Conservation (phyloP, 1,140 invertebrate species). For the Bombus waltoni region DNA sequence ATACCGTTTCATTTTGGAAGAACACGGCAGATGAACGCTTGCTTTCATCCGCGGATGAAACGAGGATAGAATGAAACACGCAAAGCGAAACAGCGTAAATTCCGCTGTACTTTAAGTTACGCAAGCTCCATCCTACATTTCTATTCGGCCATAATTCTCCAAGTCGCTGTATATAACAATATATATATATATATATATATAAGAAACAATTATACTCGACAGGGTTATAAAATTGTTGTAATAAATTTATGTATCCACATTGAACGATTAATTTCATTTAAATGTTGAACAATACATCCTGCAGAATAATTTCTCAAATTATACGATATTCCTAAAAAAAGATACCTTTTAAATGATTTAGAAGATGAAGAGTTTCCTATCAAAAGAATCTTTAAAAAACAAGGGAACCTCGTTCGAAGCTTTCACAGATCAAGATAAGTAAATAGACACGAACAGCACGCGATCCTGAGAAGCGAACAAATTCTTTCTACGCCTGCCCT, state of each 20-base stretch:
- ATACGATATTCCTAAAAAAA: neutral
- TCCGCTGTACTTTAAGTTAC: neutral
- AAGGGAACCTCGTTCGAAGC: neutral
- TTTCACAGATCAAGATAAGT: neutral
- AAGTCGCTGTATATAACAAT: slow-evolving; percentile 14
- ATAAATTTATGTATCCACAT: slow-evolving; percentile 5
- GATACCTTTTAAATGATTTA: no score
- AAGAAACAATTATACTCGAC: no score
- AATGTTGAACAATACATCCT: neutral
- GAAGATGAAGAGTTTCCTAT: neutral
- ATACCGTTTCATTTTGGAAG: no score
- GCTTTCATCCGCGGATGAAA: no score
- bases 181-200: no score
- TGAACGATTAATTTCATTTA: neutral
- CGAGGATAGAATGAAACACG: no score
- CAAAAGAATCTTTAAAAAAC: neutral
- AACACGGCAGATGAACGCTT: no score
- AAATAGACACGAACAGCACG: neutral
- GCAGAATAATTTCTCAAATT: neutral
- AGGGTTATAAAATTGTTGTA: neutral
- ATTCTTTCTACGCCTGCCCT: neutral
- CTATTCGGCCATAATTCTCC: neutral
- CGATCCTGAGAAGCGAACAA: neutral
- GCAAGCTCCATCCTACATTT: neutral
- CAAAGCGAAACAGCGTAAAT: no score